Evolutionary conservation across 1,140 invertebrate genomes (phyloP), one percentile per base, ranked within the genome.

Genomic region (Dendroctonus valens): DNA sequence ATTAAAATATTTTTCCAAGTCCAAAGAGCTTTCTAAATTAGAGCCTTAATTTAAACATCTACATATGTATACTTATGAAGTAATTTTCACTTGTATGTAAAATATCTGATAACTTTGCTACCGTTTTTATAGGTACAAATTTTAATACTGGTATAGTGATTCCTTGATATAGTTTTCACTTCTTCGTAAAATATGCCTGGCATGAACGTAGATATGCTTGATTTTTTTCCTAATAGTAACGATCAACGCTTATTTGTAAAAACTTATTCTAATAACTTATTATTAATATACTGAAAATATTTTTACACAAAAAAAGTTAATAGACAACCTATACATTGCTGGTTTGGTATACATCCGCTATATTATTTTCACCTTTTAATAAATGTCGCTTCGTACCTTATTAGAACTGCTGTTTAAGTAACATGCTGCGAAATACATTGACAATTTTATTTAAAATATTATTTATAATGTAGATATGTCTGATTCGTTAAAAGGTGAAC

Each of bases 71-170:
- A 26, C 26, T 26, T 26, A 26, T 26, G 26, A 26, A 26, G 26
- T 26, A 26, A 26, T 26, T 26, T 26, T 26, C 26, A 26, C 26
- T 26, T 9, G 48, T 74, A 75, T 76, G 76, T 76, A 77, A 77
- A 77, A 77, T 77, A 75, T 76, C 76, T 77, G 76, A 75, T 51
- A 41, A 51, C n/a, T 59, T 63, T 71, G 69, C 76, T 78, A 78
- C 76, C 73, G 37, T 41, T 26, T 55, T 46, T 72, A 75, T 77
- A 78, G 76, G 75, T 78, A 78, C 76, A 75, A 77, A 76, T 78
- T 75, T 75, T 78, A 78, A 77, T 78, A 78, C 76, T 78, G 76
- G 71, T 74, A n/a, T n/a, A 69, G 70, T 75, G 15, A 48, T 58
- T 74, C 61, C 70, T 72, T 59, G 63, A 71, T 67, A 69, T 70